Conservation (phyloP, 2,888 invertebrate species). For the Pterostichus madidus region DNA sequence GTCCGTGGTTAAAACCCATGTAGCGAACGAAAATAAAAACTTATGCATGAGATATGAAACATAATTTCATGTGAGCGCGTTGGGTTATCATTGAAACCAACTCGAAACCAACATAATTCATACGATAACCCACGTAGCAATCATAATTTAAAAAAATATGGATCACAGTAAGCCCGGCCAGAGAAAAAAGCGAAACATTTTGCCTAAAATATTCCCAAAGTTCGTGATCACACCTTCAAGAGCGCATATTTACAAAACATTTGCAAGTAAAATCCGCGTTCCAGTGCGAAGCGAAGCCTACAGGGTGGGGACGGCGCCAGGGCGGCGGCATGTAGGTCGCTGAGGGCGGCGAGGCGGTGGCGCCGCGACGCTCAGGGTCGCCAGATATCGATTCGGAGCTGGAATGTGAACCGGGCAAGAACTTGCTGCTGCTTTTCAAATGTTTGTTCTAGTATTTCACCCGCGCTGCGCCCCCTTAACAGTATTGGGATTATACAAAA, state of each 20-base stretch:
- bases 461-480: not conserved
- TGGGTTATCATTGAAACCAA: constrained; percentile 14
- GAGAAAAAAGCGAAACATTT: constrained; percentile 53
- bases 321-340: constrained; percentile 35
- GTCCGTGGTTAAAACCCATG: no score
- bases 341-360: not conserved
- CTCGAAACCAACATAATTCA: constrained; percentile 19
- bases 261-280: constrained; percentile 64
- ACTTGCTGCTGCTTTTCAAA: constrained; percentile 27
- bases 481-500: no score
- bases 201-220: constrained; percentile 52
- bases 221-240: constrained; percentile 53
- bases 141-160: constrained; percentile 48
- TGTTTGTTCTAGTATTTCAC: constrained; percentile 43
- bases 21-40: no score
- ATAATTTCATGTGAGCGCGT: not conserved
- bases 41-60: no score
- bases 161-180: constrained; percentile 14
- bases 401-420: constrained; percentile 35
- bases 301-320: constrained; percentile 10
- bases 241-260: constrained; percentile 67
- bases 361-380: constrained; percentile 38
- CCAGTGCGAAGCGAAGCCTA: constrained; percentile 1
- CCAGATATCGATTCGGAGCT: constrained; percentile 39
- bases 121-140: constrained; percentile 53